Conservation (phyloP, 2,888 invertebrate species). For the Palloptera scutellata region DNA sequence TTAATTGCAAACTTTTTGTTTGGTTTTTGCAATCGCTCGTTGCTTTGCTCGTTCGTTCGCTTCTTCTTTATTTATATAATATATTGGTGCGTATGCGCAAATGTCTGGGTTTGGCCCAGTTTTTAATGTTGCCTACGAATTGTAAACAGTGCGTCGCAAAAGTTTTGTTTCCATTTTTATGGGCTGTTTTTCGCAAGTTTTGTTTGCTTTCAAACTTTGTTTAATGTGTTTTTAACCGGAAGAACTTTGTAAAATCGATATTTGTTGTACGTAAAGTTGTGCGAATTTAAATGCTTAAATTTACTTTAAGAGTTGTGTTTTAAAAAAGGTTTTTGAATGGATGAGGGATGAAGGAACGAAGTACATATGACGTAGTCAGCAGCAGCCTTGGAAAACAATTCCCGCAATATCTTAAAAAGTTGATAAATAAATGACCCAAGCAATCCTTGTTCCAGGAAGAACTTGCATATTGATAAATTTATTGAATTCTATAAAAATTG, state of each 20-base stretch:
- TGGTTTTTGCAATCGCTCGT: constrained; percentile 16
- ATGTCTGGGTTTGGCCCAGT: constrained; percentile 38
- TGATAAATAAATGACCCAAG: too few species aligned
- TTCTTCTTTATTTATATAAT: background rate
- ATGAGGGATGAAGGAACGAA: too few species aligned
- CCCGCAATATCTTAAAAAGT: too few species aligned
- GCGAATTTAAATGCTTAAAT: constrained; percentile 9
- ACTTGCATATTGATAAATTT: too few species aligned
- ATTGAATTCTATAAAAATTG: too few species aligned
- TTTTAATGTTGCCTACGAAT: constrained; percentile 23
- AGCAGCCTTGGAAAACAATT: too few species aligned
- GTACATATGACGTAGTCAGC: too few species aligned
- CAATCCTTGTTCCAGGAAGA: too few species aligned
- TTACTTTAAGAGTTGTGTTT: background rate
- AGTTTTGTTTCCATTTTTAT: constrained; percentile 41
- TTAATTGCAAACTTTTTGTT: constrained; percentile 44
- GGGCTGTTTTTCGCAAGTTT: constrained; percentile 37
- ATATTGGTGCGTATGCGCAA: constrained; percentile 43
- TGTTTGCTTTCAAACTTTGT: constrained; percentile 40
- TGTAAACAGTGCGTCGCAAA: constrained; percentile 40
- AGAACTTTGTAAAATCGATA: constrained; percentile 45
- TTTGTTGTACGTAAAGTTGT: background rate
- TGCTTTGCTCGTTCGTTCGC: too few species aligned
- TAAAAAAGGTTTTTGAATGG: background rate
- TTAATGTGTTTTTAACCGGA: constrained; percentile 46